phyloP scores from a whole-genome alignment of 2,888 invertebrate species.

The Gasteruption jaculator region DNA sequence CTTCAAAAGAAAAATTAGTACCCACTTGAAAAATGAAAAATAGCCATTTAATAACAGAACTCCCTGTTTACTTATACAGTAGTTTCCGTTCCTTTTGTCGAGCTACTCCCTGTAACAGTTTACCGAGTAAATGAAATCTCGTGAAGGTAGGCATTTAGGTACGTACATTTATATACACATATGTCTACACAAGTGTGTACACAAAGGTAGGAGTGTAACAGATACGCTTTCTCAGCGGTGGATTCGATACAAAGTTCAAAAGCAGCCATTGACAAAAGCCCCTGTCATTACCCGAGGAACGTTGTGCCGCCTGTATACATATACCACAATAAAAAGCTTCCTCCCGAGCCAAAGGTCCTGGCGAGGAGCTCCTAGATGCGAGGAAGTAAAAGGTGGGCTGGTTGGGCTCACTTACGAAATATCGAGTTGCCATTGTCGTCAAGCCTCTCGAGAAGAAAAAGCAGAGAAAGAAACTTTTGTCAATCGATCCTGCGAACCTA shows the following conservation, averaged over 20 bases:
- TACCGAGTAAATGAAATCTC: conserved; percentile 19
- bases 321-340: no score
- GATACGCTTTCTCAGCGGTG: conserved; percentile 28
- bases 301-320: no score
- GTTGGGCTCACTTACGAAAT: conserved; percentile 33
- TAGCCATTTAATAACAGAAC: no score
- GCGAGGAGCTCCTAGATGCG: conserved; percentile 22
- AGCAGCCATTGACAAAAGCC: conserved; percentile 32
- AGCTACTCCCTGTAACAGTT: no score
- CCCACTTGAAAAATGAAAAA: no score
- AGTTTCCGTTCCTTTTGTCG: no score
- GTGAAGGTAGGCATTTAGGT: background rate
- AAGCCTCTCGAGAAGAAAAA: no score
- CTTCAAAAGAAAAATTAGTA: no score
- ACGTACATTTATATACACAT: conserved; percentile 1
- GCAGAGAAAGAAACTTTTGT: conserved; percentile 23
- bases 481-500: conserved; percentile 30
- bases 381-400: conserved; percentile 27
- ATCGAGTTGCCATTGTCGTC: conserved; percentile 39
- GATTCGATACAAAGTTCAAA: conserved; percentile 30
- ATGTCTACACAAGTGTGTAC: no score
- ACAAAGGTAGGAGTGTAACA: no score
- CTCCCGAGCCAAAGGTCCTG: no score
- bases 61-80: no score
- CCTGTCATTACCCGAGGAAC: conserved; percentile 30